These are phyloP conservation scores for Halichoeres trimaculatus DNA, from an alignment of 2,113 vertebrate species.

Conservation along the genomic window DNA sequence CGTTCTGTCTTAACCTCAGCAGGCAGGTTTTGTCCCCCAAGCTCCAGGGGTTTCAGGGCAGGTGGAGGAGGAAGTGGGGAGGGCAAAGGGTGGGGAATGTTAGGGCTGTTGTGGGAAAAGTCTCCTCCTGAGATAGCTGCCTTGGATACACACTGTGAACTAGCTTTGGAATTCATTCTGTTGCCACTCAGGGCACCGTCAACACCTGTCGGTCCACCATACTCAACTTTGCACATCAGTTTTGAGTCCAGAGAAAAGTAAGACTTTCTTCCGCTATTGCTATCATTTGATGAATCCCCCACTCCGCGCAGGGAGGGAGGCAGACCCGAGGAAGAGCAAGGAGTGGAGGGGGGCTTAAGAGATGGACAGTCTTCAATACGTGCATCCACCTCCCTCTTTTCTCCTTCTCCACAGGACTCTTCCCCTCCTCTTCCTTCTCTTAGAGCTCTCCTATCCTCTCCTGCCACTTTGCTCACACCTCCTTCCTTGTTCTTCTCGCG, in stretches of 20 bases:
- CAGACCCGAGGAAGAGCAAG: conserved; percentile 75
- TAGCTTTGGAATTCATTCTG: conserved; percentile 81
- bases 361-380: conserved; percentile 82
- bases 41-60: conserved; percentile 90
- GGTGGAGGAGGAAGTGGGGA: conserved; percentile 92
- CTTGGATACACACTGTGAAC: conserved; percentile 79
- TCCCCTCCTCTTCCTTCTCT: conserved; percentile 77
- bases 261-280: conserved; percentile 79
- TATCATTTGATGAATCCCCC: conserved; percentile 76
- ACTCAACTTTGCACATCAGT: conserved; percentile 82
- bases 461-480: conserved; percentile 63
- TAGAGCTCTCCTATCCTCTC: conserved; percentile 73
- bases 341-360: conserved; percentile 83
- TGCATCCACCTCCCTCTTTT: conserved; percentile 78
- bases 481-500: conserved; percentile 80
- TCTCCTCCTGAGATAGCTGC: conserved; percentile 76
- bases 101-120: conserved; percentile 80
- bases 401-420: conserved; percentile 73
- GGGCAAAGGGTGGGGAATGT: conserved; percentile 76
- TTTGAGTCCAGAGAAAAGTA: conserved; percentile 85
- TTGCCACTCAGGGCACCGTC: conserved; percentile 68
- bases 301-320: conserved; percentile 74
- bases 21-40: conserved; percentile 78
- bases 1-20: conserved; percentile 86
- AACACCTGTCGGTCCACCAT: conserved; percentile 51